Percentiles rank a stretch among this genome's conserved stretches.
phyloP scores from a whole-genome alignment of 2,113 vertebrate species.

The Lophochroa leadbeateri region DNA sequence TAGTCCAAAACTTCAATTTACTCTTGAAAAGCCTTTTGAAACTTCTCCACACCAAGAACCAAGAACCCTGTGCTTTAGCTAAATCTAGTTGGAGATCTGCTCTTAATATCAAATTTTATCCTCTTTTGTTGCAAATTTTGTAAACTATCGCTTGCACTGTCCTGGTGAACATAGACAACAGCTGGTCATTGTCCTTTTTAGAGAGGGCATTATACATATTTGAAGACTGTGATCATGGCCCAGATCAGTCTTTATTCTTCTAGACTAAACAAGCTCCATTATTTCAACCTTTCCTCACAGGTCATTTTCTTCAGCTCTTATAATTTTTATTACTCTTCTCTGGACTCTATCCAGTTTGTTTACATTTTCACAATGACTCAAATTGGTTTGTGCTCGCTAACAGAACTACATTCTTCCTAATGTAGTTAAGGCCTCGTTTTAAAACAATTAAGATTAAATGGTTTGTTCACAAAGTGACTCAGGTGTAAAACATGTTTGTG shows the following conservation, averaged over 20 bases:
- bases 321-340: slow-evolving; percentile 27
- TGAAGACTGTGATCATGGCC: background rate
- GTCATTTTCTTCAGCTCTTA: background rate
- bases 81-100: background rate
- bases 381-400: background rate
- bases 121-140: background rate
- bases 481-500: background rate
- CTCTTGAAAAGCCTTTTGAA: slow-evolving; percentile 11
- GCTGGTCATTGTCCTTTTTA: background rate
- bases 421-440: background rate
- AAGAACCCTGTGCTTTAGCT: background rate
- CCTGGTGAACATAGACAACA: background rate
- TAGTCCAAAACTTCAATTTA: background rate
- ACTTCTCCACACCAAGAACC: background rate
- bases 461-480: slow-evolving; percentile 8
- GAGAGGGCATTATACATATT: background rate
- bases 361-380: background rate
- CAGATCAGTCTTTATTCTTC: background rate
- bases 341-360: slow-evolving; percentile 27
- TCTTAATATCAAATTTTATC: background rate
- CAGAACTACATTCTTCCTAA: background rate
- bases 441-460: background rate
- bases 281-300: slow-evolving; percentile 15
- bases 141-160: background rate
- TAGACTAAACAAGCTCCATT: slow-evolving; percentile 54